Evolutionary conservation across 2,888 invertebrate species (phyloP), one percentile per base, ranked within the genome.

Genomic region (Rambutsinella grinnellia): DNA sequence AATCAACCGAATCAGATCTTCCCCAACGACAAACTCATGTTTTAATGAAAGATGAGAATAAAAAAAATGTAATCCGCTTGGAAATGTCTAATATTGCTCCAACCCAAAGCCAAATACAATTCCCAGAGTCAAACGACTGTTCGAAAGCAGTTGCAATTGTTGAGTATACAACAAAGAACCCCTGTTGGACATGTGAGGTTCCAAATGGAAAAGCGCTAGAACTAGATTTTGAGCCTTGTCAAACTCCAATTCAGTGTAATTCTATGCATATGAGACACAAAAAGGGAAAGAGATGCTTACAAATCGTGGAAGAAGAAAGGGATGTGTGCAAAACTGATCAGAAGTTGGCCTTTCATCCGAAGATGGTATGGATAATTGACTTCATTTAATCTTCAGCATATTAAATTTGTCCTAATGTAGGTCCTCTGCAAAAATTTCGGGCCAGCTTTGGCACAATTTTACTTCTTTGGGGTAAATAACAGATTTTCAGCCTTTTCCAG

Each of bases 391-490:
- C n/a, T n/a, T n/a, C n/a, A n/a, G n/a, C n/a, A n/a, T n/a, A n/a
- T n/a, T n/a, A n/a, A n/a, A n/a, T n/a, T n/a, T n/a, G n/a, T n/a
- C n/a, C n/a, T n/a, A n/a, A n/a, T n/a, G n/a, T n/a, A n/a, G n/a
- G n/a, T 76, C 0, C 17, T 69, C 19, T 76, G 76, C 46, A 69
- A 76, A 70, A 63, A 76, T 27, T 65, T 26, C 27, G 76, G 76
- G 10, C 69, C 76, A 3, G 65, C 63, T n/a, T 15, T 76, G 17
- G 51, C 69, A 0, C 62, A 69, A 47, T 57, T 76, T 17, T 70
- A 53, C 24, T 76, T 58, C 36, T 63, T 65, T 51, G 76, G 76
- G 1, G 15, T 76, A 2, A 58, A 19, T 19, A 2, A 6, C 5
- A 63, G 63, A 21, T 26, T 57, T 21, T n/a, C 17, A n/a, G n/a